A percentile compares a stretch with the other conserved stretches of the same genome.
Evolutionary conservation across 2,797 vertebrate genomes (phyloP).

Genomic region (Denticeps clupeoides): DNA sequence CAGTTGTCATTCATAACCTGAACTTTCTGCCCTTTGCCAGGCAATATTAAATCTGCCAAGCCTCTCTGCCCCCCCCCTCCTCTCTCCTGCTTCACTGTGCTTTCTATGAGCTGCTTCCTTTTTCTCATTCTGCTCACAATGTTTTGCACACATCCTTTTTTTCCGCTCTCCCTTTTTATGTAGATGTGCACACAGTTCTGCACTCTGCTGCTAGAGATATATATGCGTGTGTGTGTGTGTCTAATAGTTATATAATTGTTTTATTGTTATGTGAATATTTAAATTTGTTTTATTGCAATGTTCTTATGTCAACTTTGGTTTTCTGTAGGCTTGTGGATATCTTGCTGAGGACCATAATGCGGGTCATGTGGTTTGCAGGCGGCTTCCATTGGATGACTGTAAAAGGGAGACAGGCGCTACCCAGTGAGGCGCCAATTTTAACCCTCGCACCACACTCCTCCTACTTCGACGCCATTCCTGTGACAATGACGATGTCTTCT

Average conservation of each 20-base stretch:
- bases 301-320: neutral
- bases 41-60: neutral
- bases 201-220: too few relatives aligned
- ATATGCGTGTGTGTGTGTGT: too few relatives aligned
- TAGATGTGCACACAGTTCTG: too few relatives aligned
- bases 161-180: too few relatives aligned
- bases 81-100: neutral
- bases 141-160: too few relatives aligned
- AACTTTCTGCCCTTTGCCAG: too few relatives aligned
- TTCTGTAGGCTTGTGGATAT: conserved; percentile 69
- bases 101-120: neutral
- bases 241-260: too few relatives aligned
- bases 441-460: conserved; percentile 93
- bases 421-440: conserved; percentile 82
- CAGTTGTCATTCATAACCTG: too few relatives aligned
- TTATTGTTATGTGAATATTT: too few relatives aligned
- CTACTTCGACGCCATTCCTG: conserved; percentile 94
- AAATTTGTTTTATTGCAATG: too few relatives aligned
- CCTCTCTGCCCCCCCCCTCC: neutral
- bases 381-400: conserved; percentile 90
- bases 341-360: conserved; percentile 83
- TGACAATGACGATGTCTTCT: conserved; percentile 96
- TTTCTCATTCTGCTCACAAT: too few relatives aligned
- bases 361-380: conserved; percentile 93
- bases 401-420: conserved; percentile 78